A percentile compares a stretch with the other conserved stretches of the same genome.
phyloP scores from a whole-genome alignment of 2,888 invertebrate species.

The Caenorhabditis parvicauda region DNA sequence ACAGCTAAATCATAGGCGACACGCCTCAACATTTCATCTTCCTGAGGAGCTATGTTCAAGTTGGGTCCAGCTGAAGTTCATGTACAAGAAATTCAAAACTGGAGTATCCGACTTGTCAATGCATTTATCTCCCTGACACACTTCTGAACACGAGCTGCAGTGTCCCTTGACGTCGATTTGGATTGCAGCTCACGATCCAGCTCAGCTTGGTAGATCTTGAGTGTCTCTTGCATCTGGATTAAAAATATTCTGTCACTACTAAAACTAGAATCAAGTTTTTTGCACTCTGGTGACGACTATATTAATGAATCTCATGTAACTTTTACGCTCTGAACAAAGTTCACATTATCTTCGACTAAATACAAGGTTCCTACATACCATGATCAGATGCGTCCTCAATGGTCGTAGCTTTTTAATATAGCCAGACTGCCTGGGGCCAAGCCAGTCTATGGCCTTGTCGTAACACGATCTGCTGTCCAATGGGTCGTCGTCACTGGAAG shows the following conservation, averaged over 20 bases:
- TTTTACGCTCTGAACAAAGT: no score
- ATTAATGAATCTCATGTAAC: slow-evolving; percentile 7
- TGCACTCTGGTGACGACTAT: not conserved
- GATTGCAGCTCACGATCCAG: slow-evolving; percentile 28
- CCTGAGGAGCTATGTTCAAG: slow-evolving; percentile 47
- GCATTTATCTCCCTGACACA: slow-evolving; percentile 24
- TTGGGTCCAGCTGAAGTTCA: no score
- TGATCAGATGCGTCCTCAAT: slow-evolving; percentile 27
- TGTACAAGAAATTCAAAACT: not conserved
- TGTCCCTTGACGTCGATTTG: slow-evolving; percentile 10
- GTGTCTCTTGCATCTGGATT: slow-evolving; percentile 25
- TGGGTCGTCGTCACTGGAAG: no score
- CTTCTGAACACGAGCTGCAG: slow-evolving; percentile 15
- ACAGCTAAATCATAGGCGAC: slow-evolving; percentile 35
- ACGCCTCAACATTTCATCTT: slow-evolving; percentile 37
- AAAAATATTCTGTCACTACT: not conserved
- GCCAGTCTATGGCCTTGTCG: no score
- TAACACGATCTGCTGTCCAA: no score
- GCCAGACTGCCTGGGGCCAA: slow-evolving; percentile 41
- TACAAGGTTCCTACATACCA: no score
- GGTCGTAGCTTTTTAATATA: slow-evolving; percentile 38
- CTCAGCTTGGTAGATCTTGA: slow-evolving; percentile 32
- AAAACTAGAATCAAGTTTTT: not conserved
- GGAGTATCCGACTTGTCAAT: slow-evolving; percentile 13
- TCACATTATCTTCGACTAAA: no score